Evolutionary conservation across 2,113 vertebrate species (phyloP), one percentile per base, ranked within the genome.

Genomic region (Andinoacara biseriatus): DNA sequence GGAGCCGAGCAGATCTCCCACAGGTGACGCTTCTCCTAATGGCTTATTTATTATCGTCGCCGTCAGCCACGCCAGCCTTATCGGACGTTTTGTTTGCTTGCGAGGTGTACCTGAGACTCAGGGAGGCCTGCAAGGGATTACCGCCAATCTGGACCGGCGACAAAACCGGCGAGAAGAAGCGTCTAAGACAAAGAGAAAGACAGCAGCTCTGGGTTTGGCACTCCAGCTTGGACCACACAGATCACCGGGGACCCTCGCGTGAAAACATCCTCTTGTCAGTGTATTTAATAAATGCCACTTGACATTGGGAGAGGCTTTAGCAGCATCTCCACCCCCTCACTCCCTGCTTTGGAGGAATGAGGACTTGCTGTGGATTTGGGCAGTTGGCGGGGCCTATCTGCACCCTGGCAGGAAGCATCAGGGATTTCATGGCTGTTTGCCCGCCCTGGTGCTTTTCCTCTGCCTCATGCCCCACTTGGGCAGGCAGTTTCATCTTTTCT

Each of bases 401-500:
- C 74, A 84, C 83, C 57, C 91, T 94, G 93, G 91, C 94, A 95
- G 93, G 87, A 88, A 87, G 90, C 93, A 82, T 90, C 54, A 17
- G 94, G 94, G 93, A 94, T 92, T 93, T 87, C 86, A 84, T 93
- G 92, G 91, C 90, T 92, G 92, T 93, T 93, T 92, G 90, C 92
- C 91, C 74, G 67, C 78, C 86, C 83, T 87, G 86, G 89, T 86
- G 82, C 82, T 93, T 90, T 91, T 83, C 65, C 87, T 90, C 86
- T 83, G 78, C 89, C 85, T 88, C 81, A 2, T 75, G 80, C 85
- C 88, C 88, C 91, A 90, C 79, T 90, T 84, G 89, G 86, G 80
- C 86, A 76, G 85, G 80, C 77, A 22, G 29, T 22, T 67, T 40
- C 7, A 33, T 33, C 33, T 33, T 33, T 33, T 33, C 33, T 33